Conservation (phyloP, 1,140 invertebrate genomes). For the Hestina assimilis region DNA sequence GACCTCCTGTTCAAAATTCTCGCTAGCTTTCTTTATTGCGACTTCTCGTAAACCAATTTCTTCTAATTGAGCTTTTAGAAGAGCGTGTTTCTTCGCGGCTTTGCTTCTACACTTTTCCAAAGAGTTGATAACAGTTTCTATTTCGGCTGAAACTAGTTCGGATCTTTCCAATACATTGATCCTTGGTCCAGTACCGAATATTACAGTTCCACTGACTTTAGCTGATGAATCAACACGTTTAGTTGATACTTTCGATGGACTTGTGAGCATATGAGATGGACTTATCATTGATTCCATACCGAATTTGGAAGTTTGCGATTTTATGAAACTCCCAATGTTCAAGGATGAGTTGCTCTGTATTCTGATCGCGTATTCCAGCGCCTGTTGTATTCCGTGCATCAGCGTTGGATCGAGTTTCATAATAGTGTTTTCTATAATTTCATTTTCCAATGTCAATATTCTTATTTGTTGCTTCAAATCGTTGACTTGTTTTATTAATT, state of each 20-base stretch:
- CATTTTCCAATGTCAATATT: slow-evolving; percentile 60
- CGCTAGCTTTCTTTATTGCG: slow-evolving; percentile 58
- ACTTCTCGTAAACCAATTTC: slow-evolving; percentile 69
- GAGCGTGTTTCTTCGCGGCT: slow-evolving; percentile 50
- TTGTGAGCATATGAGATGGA: slow-evolving; percentile 55
- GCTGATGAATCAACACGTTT: slow-evolving; percentile 56
- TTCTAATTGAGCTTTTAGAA: slow-evolving; percentile 71
- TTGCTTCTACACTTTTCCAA: slow-evolving; percentile 46
- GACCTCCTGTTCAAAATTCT: slow-evolving; percentile 66
- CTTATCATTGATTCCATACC: slow-evolving; percentile 48
- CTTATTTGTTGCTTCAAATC: slow-evolving; percentile 57
- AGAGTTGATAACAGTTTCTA: slow-evolving; percentile 61
- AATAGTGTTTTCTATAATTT: slow-evolving; percentile 64
- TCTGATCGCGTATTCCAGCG: slow-evolving; percentile 61
- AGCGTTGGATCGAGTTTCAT: slow-evolving; percentile 58
- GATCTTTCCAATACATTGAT: slow-evolving; percentile 69
- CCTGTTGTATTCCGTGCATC: slow-evolving; percentile 64
- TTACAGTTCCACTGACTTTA: slow-evolving; percentile 51
- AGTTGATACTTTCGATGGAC: slow-evolving; percentile 54
- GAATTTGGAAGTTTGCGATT: slow-evolving; percentile 53
- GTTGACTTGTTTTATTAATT: slow-evolving; percentile 57
- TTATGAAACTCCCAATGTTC: slow-evolving; percentile 50
- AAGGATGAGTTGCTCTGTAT: slow-evolving; percentile 49
- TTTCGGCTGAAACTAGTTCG: slow-evolving; percentile 69
- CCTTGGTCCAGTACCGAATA: slow-evolving; percentile 51